phyloP scores from a whole-genome alignment of 2,888 invertebrate species.

The Thecophora atra region DNA sequence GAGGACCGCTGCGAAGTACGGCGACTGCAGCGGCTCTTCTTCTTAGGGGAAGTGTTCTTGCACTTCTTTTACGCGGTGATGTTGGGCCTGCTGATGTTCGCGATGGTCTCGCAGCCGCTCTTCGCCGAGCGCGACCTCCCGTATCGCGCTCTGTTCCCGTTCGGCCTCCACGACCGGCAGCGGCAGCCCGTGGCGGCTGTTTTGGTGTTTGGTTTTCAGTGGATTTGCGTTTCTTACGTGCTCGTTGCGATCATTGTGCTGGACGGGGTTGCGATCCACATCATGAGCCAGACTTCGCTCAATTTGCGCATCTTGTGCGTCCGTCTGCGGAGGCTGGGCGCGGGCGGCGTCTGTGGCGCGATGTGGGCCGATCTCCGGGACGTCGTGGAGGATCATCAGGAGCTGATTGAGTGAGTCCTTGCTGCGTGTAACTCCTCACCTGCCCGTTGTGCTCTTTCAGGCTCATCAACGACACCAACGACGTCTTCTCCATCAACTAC shows the following conservation, averaged over 20 bases:
- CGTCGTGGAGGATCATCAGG: slow-evolving; percentile 54
- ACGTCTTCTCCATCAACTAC: slow-evolving; percentile 52
- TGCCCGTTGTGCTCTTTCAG: slow-evolving; percentile 36
- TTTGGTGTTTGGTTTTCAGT: slow-evolving; percentile 49
- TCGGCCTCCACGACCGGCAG: slow-evolving; percentile 44
- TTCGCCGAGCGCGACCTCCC: slow-evolving; percentile 47
- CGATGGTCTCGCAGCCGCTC: slow-evolving; percentile 52
- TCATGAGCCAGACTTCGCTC: slow-evolving; percentile 52
- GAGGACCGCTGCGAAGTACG: slow-evolving; percentile 38
- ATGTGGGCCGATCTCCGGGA: slow-evolving; percentile 48
- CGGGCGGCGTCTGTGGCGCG: background rate
- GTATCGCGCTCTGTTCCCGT: slow-evolving; percentile 52
- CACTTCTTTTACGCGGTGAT: slow-evolving; percentile 39
- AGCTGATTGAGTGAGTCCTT: slow-evolving; percentile 52
- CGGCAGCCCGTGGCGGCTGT: slow-evolving; percentile 43
- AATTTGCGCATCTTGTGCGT: slow-evolving; percentile 55
- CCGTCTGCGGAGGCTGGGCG: slow-evolving; percentile 48
- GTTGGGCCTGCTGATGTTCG: slow-evolving; percentile 47
- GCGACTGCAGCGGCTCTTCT: slow-evolving; percentile 49
- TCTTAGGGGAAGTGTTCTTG: slow-evolving; percentile 47
- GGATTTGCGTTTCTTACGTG: slow-evolving; percentile 45
- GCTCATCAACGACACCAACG: slow-evolving; percentile 49
- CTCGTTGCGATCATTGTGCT: slow-evolving; percentile 50
- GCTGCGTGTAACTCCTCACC: background rate
- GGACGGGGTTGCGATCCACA: slow-evolving; percentile 50